These are phyloP conservation scores for Petaurus breviceps DNA, from an alignment of 2,113 vertebrate genomes.

Conservation along the genomic window DNA sequence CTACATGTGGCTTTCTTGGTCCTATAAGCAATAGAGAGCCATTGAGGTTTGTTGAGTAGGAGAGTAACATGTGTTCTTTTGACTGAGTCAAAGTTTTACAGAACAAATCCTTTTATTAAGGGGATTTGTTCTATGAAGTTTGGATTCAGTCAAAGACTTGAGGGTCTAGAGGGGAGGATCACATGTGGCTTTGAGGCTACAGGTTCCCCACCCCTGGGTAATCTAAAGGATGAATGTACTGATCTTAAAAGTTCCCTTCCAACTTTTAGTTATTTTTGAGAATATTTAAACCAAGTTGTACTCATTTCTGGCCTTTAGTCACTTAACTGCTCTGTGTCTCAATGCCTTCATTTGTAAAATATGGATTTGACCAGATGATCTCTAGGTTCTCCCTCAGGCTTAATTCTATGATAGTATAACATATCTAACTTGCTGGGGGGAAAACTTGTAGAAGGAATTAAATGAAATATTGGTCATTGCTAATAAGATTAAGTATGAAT, in stretches of 20 bases:
- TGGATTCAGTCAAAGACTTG: too few species aligned
- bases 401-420: not conserved
- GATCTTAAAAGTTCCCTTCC: not conserved
- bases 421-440: not conserved
- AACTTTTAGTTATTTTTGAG: not conserved
- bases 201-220: too few species aligned
- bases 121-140: too few species aligned
- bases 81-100: too few species aligned
- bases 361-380: not conserved
- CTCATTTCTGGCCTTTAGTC: not conserved
- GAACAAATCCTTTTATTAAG: too few species aligned
- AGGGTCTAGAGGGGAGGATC: too few species aligned
- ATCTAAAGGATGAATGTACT: not conserved
- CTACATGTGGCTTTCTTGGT: too few species aligned
- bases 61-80: too few species aligned
- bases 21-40: too few species aligned
- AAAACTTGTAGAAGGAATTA: constrained; percentile 18
- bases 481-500: not conserved
- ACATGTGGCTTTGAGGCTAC: too few species aligned
- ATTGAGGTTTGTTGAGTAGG: too few species aligned
- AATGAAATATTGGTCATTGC: not conserved
- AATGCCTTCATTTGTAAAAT: not conserved
- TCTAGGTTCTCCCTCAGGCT: not conserved
- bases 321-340: not conserved
- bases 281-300: not conserved